A percentile compares a stretch with the other conserved stretches of the same genome.
These are phyloP conservation scores for Chlorops oryzae DNA, from an alignment of 1,140 invertebrate genomes.

Conservation along the genomic window DNA sequence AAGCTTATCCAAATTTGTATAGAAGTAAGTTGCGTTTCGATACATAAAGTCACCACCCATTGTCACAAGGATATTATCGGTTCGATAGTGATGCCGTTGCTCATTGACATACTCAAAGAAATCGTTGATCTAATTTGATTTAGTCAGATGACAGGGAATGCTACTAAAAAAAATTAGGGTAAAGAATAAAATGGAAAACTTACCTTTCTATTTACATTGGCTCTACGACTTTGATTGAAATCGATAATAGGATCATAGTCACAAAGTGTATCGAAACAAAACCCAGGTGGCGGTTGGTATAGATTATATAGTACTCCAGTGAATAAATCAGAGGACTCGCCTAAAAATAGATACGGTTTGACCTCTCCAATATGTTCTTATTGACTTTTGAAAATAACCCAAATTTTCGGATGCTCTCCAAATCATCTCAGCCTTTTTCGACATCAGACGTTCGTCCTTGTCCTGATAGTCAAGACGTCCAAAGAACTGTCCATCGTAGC, in stretches of 20 bases:
- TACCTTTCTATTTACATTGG: slow-evolving; percentile 65
- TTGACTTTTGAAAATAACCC: too few species aligned
- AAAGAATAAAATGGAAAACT: slow-evolving; percentile 13
- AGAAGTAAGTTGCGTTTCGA: slow-evolving; percentile 78
- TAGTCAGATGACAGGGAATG: too few species aligned
- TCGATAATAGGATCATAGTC: slow-evolving; percentile 74
- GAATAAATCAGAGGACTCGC: slow-evolving; percentile 57
- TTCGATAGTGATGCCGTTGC: slow-evolving; percentile 55
- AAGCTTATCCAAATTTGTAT: slow-evolving; percentile 80
- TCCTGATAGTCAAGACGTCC: slow-evolving; percentile 86
- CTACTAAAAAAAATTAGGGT: too few species aligned
- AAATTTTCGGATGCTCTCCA: slow-evolving; percentile 33
- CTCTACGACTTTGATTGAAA: slow-evolving; percentile 65
- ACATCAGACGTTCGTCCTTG: slow-evolving; percentile 59
- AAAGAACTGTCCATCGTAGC: slow-evolving; percentile 83
- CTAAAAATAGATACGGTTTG: too few species aligned
- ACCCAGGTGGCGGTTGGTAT: slow-evolving; percentile 76
- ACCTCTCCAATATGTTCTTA: too few species aligned
- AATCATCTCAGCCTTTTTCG: slow-evolving; percentile 57
- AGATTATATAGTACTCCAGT: slow-evolving; percentile 68
- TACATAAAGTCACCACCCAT: slow-evolving; percentile 94
- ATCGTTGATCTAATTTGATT: slow-evolving; percentile 55
- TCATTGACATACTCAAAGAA: slow-evolving; percentile 55
- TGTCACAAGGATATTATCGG: slow-evolving; percentile 76
- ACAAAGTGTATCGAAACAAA: slow-evolving; percentile 84